Evolutionary conservation across 1,140 invertebrate species (phyloP).

Genomic region (Drosophila aff.): DNA sequence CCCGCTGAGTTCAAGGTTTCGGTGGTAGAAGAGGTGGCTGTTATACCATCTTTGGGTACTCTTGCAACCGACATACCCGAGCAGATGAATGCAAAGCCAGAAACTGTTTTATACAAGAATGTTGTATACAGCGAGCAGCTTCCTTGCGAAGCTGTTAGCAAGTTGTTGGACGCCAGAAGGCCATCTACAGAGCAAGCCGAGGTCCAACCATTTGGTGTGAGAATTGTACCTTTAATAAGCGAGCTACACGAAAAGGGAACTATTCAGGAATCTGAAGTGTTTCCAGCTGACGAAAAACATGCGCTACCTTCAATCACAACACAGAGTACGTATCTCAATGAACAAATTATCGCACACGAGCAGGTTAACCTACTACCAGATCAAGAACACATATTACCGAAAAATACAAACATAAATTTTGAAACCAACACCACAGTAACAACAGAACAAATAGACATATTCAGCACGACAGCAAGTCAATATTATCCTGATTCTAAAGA

Average conservation of each 20-base stretch:
- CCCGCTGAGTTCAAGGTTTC: constrained; percentile 83
- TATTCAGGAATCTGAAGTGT: constrained; percentile 21
- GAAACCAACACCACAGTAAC: constrained; percentile 34
- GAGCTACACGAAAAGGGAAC: constrained; percentile 45
- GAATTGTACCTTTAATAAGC: constrained; percentile 38
- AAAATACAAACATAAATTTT: constrained; percentile 40
- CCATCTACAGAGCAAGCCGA: constrained; percentile 48
- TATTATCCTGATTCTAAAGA: constrained; percentile 5
- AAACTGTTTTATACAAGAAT: constrained; percentile 44
- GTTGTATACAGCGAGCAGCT: constrained; percentile 74
- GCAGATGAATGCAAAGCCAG: constrained; percentile 14
- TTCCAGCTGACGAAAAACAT: constrained; percentile 16
- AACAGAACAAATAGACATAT: constrained; percentile 39
- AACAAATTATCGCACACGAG: constrained; percentile 55
- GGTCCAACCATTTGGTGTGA: constrained; percentile 5
- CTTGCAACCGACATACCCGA: constrained; percentile 56
- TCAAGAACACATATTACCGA: constrained; percentile 6
- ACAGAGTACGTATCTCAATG: constrained; percentile 56
- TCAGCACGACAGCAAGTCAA: constrained; percentile 10
- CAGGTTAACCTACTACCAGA: constrained; percentile 29
- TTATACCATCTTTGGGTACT: constrained; percentile 85
- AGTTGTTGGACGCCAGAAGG: constrained; percentile 50
- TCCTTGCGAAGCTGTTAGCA: constrained; percentile 64
- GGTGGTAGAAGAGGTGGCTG: constrained; percentile 87
- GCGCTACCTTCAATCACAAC: constrained; percentile 38